Evolutionary conservation across 2,888 invertebrate species (phyloP).

Genomic region (Agonopterix subpropinquella): DNA sequence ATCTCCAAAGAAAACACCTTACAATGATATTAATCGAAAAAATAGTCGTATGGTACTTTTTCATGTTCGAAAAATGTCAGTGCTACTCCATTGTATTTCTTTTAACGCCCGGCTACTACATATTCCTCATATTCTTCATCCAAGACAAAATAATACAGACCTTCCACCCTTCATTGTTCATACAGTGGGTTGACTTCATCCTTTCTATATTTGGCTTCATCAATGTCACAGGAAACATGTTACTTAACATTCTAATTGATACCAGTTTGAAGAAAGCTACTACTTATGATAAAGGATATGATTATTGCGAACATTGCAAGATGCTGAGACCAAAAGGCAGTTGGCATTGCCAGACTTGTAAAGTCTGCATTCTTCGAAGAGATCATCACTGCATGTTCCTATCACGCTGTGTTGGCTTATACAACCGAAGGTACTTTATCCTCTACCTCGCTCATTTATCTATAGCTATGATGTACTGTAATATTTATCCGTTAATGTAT

Average conservation of each 20-base stretch:
- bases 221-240: conserved; percentile 49
- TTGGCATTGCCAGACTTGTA: conserved; percentile 90
- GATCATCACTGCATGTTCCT: conserved; percentile 92
- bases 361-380: conserved; percentile 85
- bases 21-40: too few species aligned
- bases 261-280: conserved; percentile 23
- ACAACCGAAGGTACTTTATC: conserved; percentile 88
- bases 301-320: conserved; percentile 83
- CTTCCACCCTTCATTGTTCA: conserved; percentile 24
- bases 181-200: conserved; percentile 30
- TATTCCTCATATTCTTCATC: conserved; percentile 41
- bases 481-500: conserved; percentile 67
- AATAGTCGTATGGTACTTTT: too few species aligned
- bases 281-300: conserved; percentile 8
- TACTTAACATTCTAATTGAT: conserved; percentile 34
- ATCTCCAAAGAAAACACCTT: too few species aligned
- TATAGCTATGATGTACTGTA: conserved; percentile 77
- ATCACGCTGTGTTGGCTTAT: conserved; percentile 87
- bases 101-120: conserved; percentile 36
- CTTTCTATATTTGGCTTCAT: conserved; percentile 35
- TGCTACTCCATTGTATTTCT: conserved; percentile 13
- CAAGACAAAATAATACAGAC: conserved; percentile 28
- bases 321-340: conserved; percentile 81
- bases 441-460: conserved; percentile 75
- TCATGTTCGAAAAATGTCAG: too few species aligned